Evolutionary conservation across 2,113 vertebrate genomes (phyloP).

Genomic region (Megaptera novaeangliae): DNA sequence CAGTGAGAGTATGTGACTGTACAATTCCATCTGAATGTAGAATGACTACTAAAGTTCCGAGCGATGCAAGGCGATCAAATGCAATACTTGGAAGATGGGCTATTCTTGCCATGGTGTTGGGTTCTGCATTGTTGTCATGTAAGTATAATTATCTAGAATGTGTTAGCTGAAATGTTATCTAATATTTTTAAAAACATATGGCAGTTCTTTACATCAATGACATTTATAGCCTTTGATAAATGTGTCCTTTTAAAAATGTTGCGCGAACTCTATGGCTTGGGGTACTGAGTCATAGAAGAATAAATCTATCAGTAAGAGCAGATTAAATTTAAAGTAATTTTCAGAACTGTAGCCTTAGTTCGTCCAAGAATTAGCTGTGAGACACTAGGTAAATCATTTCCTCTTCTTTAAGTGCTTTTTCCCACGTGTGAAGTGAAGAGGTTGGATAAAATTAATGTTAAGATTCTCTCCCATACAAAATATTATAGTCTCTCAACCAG

Average conservation of each 20-base stretch:
- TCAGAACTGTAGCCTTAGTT: not conserved
- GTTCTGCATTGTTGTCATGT: constrained; percentile 87
- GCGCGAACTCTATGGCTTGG: not conserved
- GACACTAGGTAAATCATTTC: not conserved
- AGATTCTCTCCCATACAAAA: not conserved
- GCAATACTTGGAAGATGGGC: constrained; percentile 84
- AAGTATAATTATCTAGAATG: constrained; percentile 74
- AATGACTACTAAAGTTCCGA: accelerated
- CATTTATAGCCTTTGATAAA: not conserved
- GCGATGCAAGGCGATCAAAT: constrained; percentile 1
- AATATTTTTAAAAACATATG: not conserved
- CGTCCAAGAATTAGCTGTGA: not conserved
- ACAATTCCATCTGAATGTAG: constrained; percentile 76
- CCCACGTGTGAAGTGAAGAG: not conserved
- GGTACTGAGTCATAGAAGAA: not conserved
- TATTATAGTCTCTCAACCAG: not conserved
- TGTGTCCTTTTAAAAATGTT: not conserved
- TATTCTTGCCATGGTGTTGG: constrained; percentile 88
- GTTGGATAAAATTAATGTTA: not conserved
- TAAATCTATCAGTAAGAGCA: not conserved
- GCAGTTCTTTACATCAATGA: not conserved
- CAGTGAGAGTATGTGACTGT: constrained; percentile 82
- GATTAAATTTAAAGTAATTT: not conserved
- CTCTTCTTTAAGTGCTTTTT: not conserved
- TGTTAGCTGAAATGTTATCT: not conserved